A percentile compares a stretch with the other conserved stretches of the same genome.
Conservation (phyloP, 2,797 vertebrate genomes). For the Phataginus tricuspis region DNA sequence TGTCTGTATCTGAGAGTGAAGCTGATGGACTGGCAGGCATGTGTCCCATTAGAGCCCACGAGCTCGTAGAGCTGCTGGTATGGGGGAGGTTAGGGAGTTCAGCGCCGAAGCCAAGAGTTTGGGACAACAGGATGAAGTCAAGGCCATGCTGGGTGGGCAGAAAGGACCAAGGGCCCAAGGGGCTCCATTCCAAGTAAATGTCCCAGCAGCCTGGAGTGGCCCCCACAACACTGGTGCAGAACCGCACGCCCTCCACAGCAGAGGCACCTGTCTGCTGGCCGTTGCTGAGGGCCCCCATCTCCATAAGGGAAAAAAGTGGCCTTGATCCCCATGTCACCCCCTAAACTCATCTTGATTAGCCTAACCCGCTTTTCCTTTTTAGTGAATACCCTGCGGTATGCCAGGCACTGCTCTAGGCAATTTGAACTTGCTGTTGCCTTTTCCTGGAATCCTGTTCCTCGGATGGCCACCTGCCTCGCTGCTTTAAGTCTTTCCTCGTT, state of each 20-base stretch:
- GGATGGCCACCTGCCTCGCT: not conserved
- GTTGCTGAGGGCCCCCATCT: not conserved
- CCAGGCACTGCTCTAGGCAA: not conserved
- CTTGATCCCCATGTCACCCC: too few relatives aligned
- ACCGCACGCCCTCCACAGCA: not conserved
- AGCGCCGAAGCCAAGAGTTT: not conserved
- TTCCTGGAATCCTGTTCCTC: not conserved
- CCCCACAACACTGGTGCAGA: not conserved
- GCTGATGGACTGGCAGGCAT: not conserved
- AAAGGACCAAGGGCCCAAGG: not conserved
- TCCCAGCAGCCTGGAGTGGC: accelerated
- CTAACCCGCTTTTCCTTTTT: not conserved
- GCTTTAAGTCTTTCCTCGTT: not conserved
- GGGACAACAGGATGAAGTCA: not conserved
- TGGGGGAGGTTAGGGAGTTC: too few relatives aligned
- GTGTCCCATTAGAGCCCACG: accelerated
- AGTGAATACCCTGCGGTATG: not conserved
- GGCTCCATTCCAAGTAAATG: not conserved
- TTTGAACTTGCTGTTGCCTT: not conserved
- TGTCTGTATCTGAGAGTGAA: not conserved
- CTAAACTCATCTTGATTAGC: not conserved
- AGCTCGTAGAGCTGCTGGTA: not conserved
- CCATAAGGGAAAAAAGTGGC: not conserved
- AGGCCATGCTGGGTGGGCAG: not conserved
- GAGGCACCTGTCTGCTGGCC: not conserved